Evolutionary conservation across 2,888 invertebrate species (phyloP), one percentile per base, ranked within the genome.

Genomic region (Drosophila paucipuncta): DNA sequence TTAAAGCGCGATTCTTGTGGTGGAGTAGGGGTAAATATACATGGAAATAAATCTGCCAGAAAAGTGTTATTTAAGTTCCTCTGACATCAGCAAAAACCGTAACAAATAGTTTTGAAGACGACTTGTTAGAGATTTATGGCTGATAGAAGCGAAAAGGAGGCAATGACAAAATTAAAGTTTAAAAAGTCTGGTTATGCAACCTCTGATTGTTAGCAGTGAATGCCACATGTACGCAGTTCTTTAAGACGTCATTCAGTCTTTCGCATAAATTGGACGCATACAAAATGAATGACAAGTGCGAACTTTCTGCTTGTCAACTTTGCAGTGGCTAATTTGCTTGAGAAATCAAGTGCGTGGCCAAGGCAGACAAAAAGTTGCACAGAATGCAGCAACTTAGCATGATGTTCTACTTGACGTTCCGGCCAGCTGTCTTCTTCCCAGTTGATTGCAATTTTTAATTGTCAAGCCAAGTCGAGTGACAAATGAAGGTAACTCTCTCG

Each of bases 381-480:
- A 52, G 31, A 43, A 43, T 18, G 6, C 18, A 30, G 50, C 43
- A 57, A 60, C 66, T 73, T 69, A 63, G 64, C 54, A 78, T 78
- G 58, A 50, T 62, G 67, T 53, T 73, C 39, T 55, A 47, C 66
- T 80, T 68, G 76, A 62, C 58, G 52, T 58, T 60, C 49, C 63
- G 63, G 71, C 65, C 82, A 77, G 66, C 65, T 80, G 84, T 67
- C 80, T 67, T 43, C 37, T 43, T 67, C 54, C 67, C 76, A 76
- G 76, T 65, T 70, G 76, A 69, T 73, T 80, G 77, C 88, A 70
- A 83, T 89, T 89, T 86, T 89, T 85, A 89, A 89, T 87, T 86
- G 87, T 89, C 85, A 86, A 85, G 75, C 76, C 79, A 87, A 86
- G 77, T 81, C 79, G 71, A 76, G 83, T 86, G 87, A 86, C 83